Evolutionary conservation across 2,113 vertebrate genomes (phyloP).

Genomic region (Brachypodius melanocephalos): DNA sequence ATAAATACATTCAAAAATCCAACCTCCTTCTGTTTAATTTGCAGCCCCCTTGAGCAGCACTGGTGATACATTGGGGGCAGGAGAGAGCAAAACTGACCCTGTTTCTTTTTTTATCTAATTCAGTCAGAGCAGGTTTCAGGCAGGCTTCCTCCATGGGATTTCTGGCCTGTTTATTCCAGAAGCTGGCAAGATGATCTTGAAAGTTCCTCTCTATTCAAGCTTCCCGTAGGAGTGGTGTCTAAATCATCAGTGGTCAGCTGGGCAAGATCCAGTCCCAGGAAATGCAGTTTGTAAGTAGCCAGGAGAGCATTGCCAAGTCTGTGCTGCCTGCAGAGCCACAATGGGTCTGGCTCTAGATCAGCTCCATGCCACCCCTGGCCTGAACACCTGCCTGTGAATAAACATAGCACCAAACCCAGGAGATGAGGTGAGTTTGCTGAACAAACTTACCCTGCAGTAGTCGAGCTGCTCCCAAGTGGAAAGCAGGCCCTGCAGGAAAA

Average conservation of each 20-base stretch:
- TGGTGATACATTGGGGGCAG: not conserved
- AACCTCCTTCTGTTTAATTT: not conserved
- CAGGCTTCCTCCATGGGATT: not conserved
- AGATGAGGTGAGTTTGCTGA: not conserved
- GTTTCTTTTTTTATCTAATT: not conserved
- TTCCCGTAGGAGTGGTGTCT: not conserved
- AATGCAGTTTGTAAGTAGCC: not conserved
- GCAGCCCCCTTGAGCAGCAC: not conserved
- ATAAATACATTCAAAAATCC: slow-evolving; percentile 45
- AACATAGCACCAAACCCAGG: not conserved
- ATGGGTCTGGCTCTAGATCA: not conserved
- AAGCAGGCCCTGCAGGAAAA: not conserved
- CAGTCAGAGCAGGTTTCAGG: not conserved
- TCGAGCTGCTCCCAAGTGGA: not conserved
- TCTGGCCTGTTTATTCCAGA: not conserved
- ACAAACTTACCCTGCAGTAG: not conserved
- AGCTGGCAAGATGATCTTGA: not conserved
- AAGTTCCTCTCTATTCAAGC: not conserved
- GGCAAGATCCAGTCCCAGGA: not conserved
- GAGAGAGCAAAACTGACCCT: not conserved
- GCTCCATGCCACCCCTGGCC: not conserved
- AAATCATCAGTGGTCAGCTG: not conserved
- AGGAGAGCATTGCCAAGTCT: not conserved
- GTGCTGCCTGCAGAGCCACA: not conserved
- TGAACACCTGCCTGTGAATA: not conserved